Conservation (phyloP, 92 coral and sea anemone species). For the Zoanthus sansibaricus region DNA sequence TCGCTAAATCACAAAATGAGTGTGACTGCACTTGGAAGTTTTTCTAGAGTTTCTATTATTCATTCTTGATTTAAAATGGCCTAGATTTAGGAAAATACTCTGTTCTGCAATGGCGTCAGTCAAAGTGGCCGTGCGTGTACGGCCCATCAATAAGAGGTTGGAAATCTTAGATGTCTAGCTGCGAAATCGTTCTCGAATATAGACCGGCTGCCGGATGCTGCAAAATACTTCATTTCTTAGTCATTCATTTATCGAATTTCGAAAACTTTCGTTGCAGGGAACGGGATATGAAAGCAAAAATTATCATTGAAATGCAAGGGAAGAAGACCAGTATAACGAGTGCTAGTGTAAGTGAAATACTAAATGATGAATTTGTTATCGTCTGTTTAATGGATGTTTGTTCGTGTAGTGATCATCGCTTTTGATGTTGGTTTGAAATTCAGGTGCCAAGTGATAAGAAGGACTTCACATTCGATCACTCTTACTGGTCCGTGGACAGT, state of each 20-base stretch:
- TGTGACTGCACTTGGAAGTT: neutral
- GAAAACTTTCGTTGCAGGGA: conserved; percentile 72
- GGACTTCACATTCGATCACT: conserved; percentile 92
- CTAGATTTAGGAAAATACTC: conserved; percentile 42
- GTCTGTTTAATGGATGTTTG: neutral
- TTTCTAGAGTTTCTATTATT: conserved; percentile 15
- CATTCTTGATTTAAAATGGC: conserved; percentile 59
- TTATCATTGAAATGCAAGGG: conserved; percentile 93
- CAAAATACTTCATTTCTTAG: neutral
- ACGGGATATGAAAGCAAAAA: conserved; percentile 93
- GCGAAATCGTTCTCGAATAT: neutral
- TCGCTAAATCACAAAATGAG: conserved; percentile 36
- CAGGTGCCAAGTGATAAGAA: conserved; percentile 74
- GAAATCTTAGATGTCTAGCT: conserved; percentile 40
- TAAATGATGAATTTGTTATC: neutral
- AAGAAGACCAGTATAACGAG: conserved; percentile 89
- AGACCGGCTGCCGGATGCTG: conserved; percentile 2
- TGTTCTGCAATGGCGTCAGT: conserved; percentile 92
- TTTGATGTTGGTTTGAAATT: neutral
- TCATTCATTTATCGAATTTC: neutral
- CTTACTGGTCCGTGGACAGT: conserved; percentile 98
- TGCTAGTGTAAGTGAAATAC: conserved; percentile 70
- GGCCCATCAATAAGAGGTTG: conserved; percentile 97
- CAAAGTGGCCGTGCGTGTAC: conserved; percentile 97
- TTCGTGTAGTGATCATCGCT: neutral